Percentiles rank a stretch among this genome's conserved stretches.
Conservation (phyloP, 2,797 vertebrate genomes). For the Nothura maculosa region DNA sequence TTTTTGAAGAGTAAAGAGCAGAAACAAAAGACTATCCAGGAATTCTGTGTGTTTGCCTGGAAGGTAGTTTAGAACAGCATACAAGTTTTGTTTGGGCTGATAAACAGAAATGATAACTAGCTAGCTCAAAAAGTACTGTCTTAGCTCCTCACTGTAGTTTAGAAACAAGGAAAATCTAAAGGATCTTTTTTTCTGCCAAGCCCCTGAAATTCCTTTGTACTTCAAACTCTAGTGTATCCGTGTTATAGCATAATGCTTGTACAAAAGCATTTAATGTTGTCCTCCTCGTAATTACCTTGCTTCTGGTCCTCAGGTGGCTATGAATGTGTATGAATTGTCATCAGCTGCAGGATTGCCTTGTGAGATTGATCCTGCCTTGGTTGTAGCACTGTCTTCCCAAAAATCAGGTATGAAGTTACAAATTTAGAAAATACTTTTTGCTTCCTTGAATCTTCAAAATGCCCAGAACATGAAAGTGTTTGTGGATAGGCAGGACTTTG, state of each 20-base stretch:
- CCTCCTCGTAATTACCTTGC: not conserved
- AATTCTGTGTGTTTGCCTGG: constrained; percentile 24
- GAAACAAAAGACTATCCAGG: not conserved
- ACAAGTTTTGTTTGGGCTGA: not conserved
- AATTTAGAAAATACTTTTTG: not conserved
- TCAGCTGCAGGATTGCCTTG: constrained; percentile 96
- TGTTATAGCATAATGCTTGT: not conserved
- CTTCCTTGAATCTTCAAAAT: not conserved
- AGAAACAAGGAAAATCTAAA: not conserved
- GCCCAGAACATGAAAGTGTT: not conserved
- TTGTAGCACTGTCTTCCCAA: constrained; percentile 96
- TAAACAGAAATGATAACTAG: not conserved
- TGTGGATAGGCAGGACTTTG: not conserved
- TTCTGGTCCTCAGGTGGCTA: constrained; percentile 90
- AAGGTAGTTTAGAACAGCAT: not conserved
- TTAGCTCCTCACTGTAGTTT: not conserved
- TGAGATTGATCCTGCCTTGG: constrained; percentile 97
- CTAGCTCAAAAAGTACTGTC: not conserved
- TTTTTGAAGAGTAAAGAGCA: not conserved
- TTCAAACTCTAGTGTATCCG: not conserved
- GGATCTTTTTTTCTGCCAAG: not conserved
- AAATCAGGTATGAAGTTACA: constrained; percentile 89
- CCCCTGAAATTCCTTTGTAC: not conserved
- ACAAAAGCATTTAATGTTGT: not conserved
- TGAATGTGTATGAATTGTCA: constrained; percentile 98